phyloP scores from a whole-genome alignment of 2,113 vertebrate genomes.

The Nothobranchius furzeri region DNA sequence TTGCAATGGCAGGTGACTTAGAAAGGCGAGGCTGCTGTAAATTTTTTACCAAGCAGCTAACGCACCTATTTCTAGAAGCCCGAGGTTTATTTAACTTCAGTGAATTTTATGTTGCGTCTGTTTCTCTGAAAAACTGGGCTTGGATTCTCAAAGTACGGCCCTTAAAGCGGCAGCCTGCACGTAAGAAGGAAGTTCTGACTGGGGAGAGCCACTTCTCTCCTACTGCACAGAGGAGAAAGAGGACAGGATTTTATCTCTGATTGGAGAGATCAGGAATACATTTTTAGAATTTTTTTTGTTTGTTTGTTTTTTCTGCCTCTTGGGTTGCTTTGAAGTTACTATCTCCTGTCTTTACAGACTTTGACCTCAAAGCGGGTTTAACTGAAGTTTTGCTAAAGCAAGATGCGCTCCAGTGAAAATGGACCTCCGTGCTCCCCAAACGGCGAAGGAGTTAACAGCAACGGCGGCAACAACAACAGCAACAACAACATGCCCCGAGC shows the following conservation, averaged over 20 bases:
- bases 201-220: background rate
- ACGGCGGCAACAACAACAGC: slow-evolving; percentile 8
- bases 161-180: background rate
- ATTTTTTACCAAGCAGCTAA: slow-evolving; percentile 15
- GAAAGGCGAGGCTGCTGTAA: slow-evolving; percentile 24
- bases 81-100: background rate
- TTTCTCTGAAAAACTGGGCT: slow-evolving; percentile 10
- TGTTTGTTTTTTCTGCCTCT: background rate
- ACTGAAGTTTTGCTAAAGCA: slow-evolving; percentile 21
- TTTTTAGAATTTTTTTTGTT: background rate
- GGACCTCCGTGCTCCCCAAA: background rate
- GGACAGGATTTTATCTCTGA: background rate
- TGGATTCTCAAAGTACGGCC: background rate
- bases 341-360: slow-evolving; percentile 23
- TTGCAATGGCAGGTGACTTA: slow-evolving; percentile 18
- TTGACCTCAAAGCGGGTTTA: slow-evolving; percentile 25
- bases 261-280: background rate
- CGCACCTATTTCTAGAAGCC: background rate
- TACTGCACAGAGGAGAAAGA: background rate
- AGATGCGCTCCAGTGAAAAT: slow-evolving; percentile 58
- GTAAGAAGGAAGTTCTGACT: background rate
- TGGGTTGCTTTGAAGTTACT: background rate
- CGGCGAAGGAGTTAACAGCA: slow-evolving; percentile 2
- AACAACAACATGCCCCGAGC: slow-evolving; percentile 31
- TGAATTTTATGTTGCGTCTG: slow-evolving; percentile 5